These are phyloP conservation scores for Carterocephalus palaemon DNA, from an alignment of 2,888 invertebrate species.

Conservation along the genomic window DNA sequence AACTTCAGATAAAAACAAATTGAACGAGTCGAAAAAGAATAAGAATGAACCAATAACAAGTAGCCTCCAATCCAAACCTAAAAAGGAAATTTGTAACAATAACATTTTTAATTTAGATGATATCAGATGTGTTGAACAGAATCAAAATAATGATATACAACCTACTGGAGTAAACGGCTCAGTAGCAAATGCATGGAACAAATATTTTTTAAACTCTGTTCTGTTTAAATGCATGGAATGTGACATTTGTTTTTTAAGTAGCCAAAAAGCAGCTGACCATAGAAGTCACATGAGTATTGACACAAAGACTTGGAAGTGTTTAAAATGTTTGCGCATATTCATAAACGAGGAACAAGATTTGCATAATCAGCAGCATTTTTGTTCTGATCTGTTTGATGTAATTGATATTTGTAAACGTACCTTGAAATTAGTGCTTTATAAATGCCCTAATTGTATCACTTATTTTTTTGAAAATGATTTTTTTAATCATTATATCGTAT, in stretches of 20 bases:
- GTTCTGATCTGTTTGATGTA: slow-evolving; percentile 43
- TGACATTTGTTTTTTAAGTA: slow-evolving; percentile 50
- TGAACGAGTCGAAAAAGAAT: slow-evolving; percentile 8
- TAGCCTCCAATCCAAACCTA: no score
- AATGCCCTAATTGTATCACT: slow-evolving; percentile 51
- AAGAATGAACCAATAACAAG: no score
- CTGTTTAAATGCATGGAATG: slow-evolving; percentile 57
- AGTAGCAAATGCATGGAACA: slow-evolving; percentile 14
- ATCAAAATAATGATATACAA: no score
- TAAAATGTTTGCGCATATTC: slow-evolving; percentile 45
- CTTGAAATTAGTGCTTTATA: slow-evolving; percentile 45
- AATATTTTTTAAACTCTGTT: slow-evolving; percentile 41
- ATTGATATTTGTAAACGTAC: slow-evolving; percentile 34
- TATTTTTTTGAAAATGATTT: slow-evolving; percentile 50
- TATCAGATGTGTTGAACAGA: no score
- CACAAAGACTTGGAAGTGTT: slow-evolving; percentile 56
- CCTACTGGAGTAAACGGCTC: no score
- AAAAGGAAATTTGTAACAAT: no score
- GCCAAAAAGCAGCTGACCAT: slow-evolving; percentile 42
- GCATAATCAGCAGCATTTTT: slow-evolving; percentile 52
- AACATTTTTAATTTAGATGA: no score
- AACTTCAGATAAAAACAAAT: slow-evolving; percentile 3
- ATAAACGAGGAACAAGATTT: slow-evolving; percentile 47
- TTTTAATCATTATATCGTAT: slow-evolving; percentile 42
- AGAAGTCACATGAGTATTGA: slow-evolving; percentile 45